Conservation (phyloP, 1,140 invertebrate species). For the Tribolium castaneum region DNA sequence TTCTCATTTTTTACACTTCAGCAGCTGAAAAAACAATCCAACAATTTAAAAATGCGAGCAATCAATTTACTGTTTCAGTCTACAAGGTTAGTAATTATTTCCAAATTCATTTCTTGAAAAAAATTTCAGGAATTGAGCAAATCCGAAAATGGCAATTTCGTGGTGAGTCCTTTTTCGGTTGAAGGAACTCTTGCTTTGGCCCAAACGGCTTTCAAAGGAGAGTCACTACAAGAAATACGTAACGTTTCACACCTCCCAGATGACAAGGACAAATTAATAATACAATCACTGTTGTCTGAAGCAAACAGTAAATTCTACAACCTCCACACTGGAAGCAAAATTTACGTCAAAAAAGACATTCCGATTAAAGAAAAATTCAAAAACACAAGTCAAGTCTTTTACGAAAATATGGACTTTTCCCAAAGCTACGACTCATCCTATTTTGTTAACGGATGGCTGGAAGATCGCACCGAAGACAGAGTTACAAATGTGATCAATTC, state of each 20-base stretch:
- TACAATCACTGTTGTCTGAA: not conserved
- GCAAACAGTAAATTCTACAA: not conserved
- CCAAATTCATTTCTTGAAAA: not conserved
- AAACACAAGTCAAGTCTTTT: constrained; percentile 66
- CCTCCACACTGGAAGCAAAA: constrained; percentile 40
- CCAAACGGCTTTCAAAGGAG: constrained; percentile 66
- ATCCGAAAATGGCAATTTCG: constrained; percentile 57
- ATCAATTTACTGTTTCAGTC: not conserved
- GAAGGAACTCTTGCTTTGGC: constrained; percentile 63
- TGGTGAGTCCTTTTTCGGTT: constrained; percentile 63
- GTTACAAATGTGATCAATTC: constrained; percentile 75
- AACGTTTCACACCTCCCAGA: constrained; percentile 48
- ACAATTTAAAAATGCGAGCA: not conserved
- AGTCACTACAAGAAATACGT: constrained; percentile 68
- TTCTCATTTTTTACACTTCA: not conserved
- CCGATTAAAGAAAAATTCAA: constrained; percentile 43
- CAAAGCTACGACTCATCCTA: constrained; percentile 58
- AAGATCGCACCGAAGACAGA: constrained; percentile 76
- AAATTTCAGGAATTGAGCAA: constrained; percentile 48
- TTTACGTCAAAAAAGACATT: constrained; percentile 66
- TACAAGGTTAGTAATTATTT: not conserved
- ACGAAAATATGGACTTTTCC: constrained; percentile 69
- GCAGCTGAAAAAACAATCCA: not conserved
- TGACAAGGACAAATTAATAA: not conserved
- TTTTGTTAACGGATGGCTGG: constrained; percentile 78